Evolutionary conservation across 2,113 vertebrate genomes (phyloP), one percentile per base, ranked within the genome.

Genomic region (Amblyornis subalaris): DNA sequence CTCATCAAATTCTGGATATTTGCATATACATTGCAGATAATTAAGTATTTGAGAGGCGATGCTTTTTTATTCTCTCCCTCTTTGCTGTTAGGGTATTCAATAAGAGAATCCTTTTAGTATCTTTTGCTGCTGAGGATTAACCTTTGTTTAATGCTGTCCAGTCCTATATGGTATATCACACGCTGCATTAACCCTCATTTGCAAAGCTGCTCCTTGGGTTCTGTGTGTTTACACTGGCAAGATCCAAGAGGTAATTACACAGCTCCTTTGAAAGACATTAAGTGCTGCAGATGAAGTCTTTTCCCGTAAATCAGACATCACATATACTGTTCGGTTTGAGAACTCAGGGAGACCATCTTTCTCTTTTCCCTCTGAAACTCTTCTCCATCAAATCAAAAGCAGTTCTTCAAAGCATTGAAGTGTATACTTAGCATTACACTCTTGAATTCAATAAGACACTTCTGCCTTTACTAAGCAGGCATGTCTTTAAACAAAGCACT

Each of bases 1-100:
- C 94, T 97, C 91, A 96, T 97, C 96, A 96, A 65, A 96, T 81
- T 94, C 89, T 81, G 55, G 71, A 66, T 96, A 97, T 96, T 97
- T 97, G 92, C 95, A 96, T 97, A 94, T 93, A 94, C 90, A 91
- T 85, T 96, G 88, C 70, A 95, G 90, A 87, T 95, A 97, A 97
- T 97, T 93, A 97, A 96, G 67, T 94, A 66, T 47, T 76, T 93
- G n/a, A 85, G 71, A 88, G 35, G 60, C 67, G 95, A 23, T 10
- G 16, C 13, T 51, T 73, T 61, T 92, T 72, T 54, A 25, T 65
- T 73, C 29, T 65, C 38, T 51, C 4, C 12, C 35, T 5, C 12
- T 88, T 78, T 89, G 28, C 51, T 67, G 9, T 45, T 79, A 36
- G n/a, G 44, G 7, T 85, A 57, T 95, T 86, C 45, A 80, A 21